These are phyloP conservation scores for Cremastinae sp. DNA, from an alignment of 2,888 invertebrate species.

Conservation along the genomic window DNA sequence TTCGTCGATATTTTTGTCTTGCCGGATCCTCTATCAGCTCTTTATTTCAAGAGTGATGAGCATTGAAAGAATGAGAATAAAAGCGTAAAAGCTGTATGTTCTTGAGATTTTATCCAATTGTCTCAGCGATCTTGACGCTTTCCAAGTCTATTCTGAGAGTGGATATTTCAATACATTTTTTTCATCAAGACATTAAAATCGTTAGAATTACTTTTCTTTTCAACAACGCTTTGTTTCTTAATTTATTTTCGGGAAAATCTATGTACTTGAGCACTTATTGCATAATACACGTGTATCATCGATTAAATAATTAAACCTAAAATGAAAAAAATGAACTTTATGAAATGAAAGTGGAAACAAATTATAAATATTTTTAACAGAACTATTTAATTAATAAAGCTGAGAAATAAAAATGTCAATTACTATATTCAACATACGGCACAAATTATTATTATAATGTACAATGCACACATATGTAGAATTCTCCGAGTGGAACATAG, in stretches of 20 bases:
- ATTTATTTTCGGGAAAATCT: constrained; percentile 53
- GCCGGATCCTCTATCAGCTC: constrained; percentile 64
- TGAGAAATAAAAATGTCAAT: constrained; percentile 3
- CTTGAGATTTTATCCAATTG: constrained; percentile 71
- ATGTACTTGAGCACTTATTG: too few species aligned
- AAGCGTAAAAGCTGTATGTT: constrained; percentile 48
- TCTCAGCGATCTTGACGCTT: constrained; percentile 57
- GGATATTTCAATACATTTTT: constrained; percentile 49
- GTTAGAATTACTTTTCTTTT: constrained; percentile 25
- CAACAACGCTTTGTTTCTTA: constrained; percentile 40
- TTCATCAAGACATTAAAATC: constrained; percentile 44
- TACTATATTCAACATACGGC: background rate
- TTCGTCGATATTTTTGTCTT: too few species aligned
- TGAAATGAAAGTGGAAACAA: too few species aligned
- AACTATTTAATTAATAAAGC: too few species aligned
- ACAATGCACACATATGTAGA: too few species aligned
- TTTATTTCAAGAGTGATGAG: constrained; percentile 66
- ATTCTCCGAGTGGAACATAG: too few species aligned
- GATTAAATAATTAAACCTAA: too few species aligned
- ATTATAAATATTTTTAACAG: too few species aligned
- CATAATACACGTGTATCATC: too few species aligned
- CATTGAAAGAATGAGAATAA: constrained; percentile 42
- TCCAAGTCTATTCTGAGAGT: constrained; percentile 56
- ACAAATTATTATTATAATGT: too few species aligned
- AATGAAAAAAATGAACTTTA: too few species aligned